phyloP scores from a whole-genome alignment of 2,113 vertebrate genomes.

The Leucosticte australis region DNA sequence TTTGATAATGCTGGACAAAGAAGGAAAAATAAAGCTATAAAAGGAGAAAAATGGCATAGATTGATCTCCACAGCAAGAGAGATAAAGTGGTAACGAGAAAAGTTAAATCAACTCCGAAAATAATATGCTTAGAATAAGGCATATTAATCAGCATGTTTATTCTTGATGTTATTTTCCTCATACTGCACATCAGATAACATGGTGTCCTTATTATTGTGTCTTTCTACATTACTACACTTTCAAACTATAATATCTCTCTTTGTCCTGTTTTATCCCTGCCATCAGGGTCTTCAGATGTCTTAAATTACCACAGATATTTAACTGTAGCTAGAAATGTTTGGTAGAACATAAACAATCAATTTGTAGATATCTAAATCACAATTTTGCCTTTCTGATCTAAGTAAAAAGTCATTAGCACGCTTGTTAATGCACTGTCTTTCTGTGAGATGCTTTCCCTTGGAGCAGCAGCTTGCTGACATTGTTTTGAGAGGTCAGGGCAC shows the following conservation, averaged over 20 bases:
- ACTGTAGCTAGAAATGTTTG: background rate
- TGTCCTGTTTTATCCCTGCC: background rate
- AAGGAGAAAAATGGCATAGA: conserved; percentile 15
- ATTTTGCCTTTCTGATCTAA: background rate
- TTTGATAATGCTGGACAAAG: conserved; percentile 72
- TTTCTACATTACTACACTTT: background rate
- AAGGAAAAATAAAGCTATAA: conserved; percentile 47
- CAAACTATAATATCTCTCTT: background rate
- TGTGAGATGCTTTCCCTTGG: background rate
- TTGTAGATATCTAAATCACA: background rate
- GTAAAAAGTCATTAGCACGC: background rate
- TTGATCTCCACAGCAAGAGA: conserved; percentile 40
- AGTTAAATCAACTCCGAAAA: conserved; percentile 59
- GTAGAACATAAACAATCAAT: background rate
- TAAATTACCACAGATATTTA: background rate
- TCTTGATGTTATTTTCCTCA: conserved; percentile 2
- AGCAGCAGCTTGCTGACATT: background rate
- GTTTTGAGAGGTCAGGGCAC: background rate
- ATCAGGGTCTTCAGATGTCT: background rate
- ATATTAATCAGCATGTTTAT: conserved; percentile 39
- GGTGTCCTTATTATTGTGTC: background rate
- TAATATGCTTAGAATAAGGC: conserved; percentile 44
- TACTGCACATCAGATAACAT: background rate
- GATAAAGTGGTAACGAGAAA: conserved; percentile 50
- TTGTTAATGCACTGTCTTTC: background rate